Conservation (phyloP, 92 coral and sea anemone genomes). For the Plumapathes pennacea region DNA sequence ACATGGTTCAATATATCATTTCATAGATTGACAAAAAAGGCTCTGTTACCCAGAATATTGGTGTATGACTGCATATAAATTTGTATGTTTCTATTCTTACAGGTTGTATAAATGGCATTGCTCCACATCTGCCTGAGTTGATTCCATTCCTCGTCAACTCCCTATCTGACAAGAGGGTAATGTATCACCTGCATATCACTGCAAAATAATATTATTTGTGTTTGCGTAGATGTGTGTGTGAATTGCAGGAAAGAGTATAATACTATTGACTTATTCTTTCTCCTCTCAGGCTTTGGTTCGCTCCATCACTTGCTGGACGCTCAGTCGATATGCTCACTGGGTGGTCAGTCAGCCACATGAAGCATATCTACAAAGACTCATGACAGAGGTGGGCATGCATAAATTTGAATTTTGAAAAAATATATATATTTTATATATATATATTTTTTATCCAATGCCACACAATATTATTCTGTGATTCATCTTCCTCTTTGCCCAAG, state of each 20-base stretch:
- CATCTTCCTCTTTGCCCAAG: too few relatives aligned
- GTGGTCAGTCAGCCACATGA: slow-evolving; percentile 99
- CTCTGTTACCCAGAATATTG: too few relatives aligned
- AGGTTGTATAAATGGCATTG: slow-evolving; percentile 94
- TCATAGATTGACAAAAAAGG: too few relatives aligned
- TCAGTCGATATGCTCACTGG: slow-evolving; percentile 99
- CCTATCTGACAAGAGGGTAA: slow-evolving; percentile 91
- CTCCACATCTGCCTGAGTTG: slow-evolving; percentile 92
- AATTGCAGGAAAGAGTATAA: too few relatives aligned
- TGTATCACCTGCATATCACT: not conserved
- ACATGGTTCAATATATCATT: too few relatives aligned
- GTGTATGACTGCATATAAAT: too few relatives aligned
- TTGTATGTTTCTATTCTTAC: slow-evolving; percentile 1
- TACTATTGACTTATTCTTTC: slow-evolving; percentile 1
- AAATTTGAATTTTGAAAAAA: too few relatives aligned
- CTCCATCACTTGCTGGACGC: slow-evolving; percentile 97
- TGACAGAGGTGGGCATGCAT: slow-evolving; percentile 89
- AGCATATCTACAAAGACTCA: slow-evolving; percentile 90
- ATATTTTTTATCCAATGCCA: too few relatives aligned
- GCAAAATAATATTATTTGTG: not conserved
- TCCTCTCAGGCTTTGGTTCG: slow-evolving; percentile 87
- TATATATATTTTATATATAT: too few relatives aligned
- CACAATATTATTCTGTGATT: too few relatives aligned
- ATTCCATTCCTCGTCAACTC: slow-evolving; percentile 94
- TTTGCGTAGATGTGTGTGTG: not conserved